phyloP scores from a whole-genome alignment of 2,113 vertebrate species.

The Tringa solitaria region DNA sequence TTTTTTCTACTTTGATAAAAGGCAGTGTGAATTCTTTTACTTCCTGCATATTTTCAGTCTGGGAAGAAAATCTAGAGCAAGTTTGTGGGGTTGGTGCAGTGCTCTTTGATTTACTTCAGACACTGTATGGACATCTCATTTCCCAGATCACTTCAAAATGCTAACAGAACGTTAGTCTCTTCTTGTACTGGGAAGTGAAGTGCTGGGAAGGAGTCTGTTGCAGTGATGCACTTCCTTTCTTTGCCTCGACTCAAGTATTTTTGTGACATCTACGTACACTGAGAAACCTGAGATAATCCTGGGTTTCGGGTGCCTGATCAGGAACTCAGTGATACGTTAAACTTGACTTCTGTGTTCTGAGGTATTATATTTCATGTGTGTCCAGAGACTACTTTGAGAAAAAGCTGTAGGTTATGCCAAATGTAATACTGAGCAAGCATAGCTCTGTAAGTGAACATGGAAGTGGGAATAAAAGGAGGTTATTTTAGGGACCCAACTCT shows the following conservation, averaged over 20 bases:
- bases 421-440: not conserved
- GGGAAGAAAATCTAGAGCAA: not conserved
- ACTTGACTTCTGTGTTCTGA: not conserved
- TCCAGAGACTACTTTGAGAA: not conserved
- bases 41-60: not conserved
- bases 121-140: not conserved
- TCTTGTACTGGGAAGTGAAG: not conserved
- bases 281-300: not conserved
- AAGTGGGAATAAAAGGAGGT: not conserved
- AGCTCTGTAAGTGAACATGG: not conserved
- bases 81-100: not conserved
- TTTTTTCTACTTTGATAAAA: not conserved
- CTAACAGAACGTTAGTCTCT: not conserved
- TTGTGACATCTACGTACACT: not conserved
- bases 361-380: not conserved
- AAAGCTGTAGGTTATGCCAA: not conserved
- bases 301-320: not conserved
- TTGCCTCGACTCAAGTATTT: not conserved
- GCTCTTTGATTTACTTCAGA: not conserved
- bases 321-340: not conserved
- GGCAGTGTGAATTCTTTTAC: not conserved
- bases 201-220: not conserved
- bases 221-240: not conserved
- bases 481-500: not conserved
- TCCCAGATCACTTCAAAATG: not conserved